Evolutionary conservation across 2,113 vertebrate genomes (phyloP), one percentile per base, ranked within the genome.

Genomic region (Rhegmatorhina hoffmannsi): DNA sequence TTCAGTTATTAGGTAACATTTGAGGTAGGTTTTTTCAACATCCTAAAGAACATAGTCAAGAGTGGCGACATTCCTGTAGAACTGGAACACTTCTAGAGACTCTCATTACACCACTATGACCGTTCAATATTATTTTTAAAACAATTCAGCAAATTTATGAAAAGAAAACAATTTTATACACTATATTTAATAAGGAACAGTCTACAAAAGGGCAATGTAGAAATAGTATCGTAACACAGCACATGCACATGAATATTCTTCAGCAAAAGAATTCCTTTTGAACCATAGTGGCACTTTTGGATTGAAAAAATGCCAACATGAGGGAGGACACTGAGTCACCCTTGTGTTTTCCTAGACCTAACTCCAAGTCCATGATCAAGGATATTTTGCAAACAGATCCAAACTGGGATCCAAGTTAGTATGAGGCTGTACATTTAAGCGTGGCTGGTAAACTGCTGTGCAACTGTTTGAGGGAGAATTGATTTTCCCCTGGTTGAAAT

Each of bases 401-500:
- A 68, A 40, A 66, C 44, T 63, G 40, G 62, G 76, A 72, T 44
- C 53, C 74, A 12, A 36, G 67, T 46, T n/a, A 21, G 15, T 12
- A 26, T 0, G 6, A 89, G 56, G 34, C 73, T 76, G 38, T 38
- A 83, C 33, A 5, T 69, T 85, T 46, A 70, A 64, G 34, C 69
- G 66, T 1, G 2, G 49, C 46, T 53, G 66, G 77, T 62, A 91
- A 94, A 66, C 60, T 68, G 36, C 84, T 23, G 34, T 52, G 91
- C 84, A 76, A 92, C 75, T 63, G 34, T 96, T 94, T 80, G 85
- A 95, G 64, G 46, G 52, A 79, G 85, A 91, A 96, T 80, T 93
- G 89, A 90, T 94, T 97, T 96, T 97, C 78, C 91, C 93, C 81
- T 83, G 79, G 81, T 90, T 95, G 92, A 93, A 92, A 97, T 68